These are phyloP conservation scores for Urocitellus parryii DNA, from an alignment of 2,113 vertebrate genomes.

Conservation along the genomic window DNA sequence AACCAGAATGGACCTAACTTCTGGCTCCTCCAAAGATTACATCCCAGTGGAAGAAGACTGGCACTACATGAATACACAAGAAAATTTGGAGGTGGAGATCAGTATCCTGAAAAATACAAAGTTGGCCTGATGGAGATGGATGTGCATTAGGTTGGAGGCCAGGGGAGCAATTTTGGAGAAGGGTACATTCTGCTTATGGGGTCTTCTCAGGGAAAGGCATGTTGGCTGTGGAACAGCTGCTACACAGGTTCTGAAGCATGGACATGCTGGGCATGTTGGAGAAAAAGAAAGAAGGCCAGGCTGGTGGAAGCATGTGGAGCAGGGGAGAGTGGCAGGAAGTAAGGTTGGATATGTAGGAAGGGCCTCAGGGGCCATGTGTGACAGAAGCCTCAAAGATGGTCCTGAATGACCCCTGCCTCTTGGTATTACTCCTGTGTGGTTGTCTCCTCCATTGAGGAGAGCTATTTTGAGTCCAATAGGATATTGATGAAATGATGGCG, in stretches of 20 bases:
- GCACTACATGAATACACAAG: neutral
- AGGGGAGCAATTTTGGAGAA: neutral
- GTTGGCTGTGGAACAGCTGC: neutral
- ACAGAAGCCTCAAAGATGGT: neutral
- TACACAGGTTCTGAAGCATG: neutral
- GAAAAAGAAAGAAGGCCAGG: neutral
- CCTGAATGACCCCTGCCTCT: neutral
- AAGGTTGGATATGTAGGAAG: neutral
- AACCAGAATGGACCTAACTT: constrained; percentile 19
- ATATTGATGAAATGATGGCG: neutral
- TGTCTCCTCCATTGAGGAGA: neutral
- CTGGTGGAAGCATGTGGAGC: neutral
- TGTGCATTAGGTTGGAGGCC: neutral
- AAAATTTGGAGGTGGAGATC: neutral
- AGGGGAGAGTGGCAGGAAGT: neutral
- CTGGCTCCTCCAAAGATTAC: neutral
- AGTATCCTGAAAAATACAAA: neutral
- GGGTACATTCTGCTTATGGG: neutral
- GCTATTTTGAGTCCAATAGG: neutral
- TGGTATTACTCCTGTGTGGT: neutral
- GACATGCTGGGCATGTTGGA: neutral
- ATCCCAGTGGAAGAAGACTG: neutral
- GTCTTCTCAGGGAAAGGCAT: neutral
- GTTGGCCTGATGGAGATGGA: neutral
- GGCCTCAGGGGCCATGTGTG: neutral